Percentiles rank a stretch among this genome's conserved stretches.
Conservation (phyloP, 2,113 vertebrate species). For the Mugil cephalus region DNA sequence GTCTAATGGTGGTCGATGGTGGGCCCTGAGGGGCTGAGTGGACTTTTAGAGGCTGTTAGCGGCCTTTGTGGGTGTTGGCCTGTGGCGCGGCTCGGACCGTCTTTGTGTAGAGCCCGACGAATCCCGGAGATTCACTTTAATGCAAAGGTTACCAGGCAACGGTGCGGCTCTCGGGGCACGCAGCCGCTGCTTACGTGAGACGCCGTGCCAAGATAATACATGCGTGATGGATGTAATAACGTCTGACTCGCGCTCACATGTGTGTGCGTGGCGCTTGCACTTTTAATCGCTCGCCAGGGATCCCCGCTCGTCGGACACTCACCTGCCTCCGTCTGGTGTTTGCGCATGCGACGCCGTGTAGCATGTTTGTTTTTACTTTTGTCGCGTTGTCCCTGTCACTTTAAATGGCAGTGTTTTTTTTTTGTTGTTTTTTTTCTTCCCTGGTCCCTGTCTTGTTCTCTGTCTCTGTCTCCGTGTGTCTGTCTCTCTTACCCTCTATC, state of each 20-base stretch:
- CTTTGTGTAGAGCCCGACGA: slow-evolving; percentile 48
- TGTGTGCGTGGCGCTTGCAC: slow-evolving; percentile 39
- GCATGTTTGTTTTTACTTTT: slow-evolving; percentile 59
- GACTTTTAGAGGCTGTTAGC: slow-evolving; percentile 47
- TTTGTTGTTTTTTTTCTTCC: slow-evolving; percentile 13
- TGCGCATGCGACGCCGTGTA: slow-evolving; percentile 19
- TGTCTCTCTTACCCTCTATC: slow-evolving; percentile 54
- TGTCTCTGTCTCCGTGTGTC: slow-evolving; percentile 43
- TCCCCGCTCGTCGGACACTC: slow-evolving; percentile 36
- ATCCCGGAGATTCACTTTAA: slow-evolving; percentile 37
- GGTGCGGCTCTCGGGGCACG: slow-evolving; percentile 31
- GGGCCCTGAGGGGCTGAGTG: slow-evolving; percentile 30
- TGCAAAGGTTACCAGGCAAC: slow-evolving; percentile 37
- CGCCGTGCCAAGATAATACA: slow-evolving; percentile 41
- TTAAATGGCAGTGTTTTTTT: slow-evolving; percentile 60
- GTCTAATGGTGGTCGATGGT: slow-evolving; percentile 36
- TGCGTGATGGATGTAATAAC: slow-evolving; percentile 54
- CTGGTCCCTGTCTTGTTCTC: slow-evolving; percentile 49
- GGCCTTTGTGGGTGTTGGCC: slow-evolving; percentile 40
- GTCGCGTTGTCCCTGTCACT: slow-evolving; percentile 75
- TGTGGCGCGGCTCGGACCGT: slow-evolving; percentile 23
- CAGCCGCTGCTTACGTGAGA: slow-evolving; percentile 41
- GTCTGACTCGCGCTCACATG: slow-evolving; percentile 55
- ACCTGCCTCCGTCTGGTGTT: slow-evolving; percentile 41
- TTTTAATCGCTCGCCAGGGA: slow-evolving; percentile 43